These are phyloP conservation scores for Enteromius anoplus DNA, from an alignment of 2,797 vertebrate species.

Conservation along the genomic window DNA sequence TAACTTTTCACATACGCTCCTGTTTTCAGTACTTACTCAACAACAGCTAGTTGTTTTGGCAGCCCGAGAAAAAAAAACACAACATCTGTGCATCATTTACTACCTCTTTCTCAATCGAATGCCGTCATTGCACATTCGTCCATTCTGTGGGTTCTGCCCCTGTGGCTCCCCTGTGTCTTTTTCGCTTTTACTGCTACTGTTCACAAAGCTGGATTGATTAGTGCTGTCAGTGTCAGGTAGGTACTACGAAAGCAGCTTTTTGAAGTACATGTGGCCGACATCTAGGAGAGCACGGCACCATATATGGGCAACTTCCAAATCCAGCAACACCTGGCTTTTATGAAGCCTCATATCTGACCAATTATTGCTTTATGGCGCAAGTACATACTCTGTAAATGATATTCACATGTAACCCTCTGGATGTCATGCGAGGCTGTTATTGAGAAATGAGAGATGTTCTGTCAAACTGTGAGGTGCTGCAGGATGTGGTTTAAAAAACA, in stretches of 20 bases:
- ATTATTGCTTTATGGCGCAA: conserved; percentile 24
- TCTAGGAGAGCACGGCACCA: not conserved
- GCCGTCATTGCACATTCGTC: not conserved
- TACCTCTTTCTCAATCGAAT: conserved; percentile 15
- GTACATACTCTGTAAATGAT: conserved; percentile 29
- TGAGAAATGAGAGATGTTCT: conserved; percentile 18
- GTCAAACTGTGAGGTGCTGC: conserved; percentile 41
- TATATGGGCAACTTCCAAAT: conserved; percentile 3
- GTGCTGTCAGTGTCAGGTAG: conserved; percentile 7
- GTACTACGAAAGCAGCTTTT: conserved; percentile 29
- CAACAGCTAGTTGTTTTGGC: conserved; percentile 1
- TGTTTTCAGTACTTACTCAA: not conserved
- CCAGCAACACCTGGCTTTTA: conserved; percentile 40
- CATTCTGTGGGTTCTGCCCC: not conserved
- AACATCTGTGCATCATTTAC: conserved; percentile 38
- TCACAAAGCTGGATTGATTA: conserved; percentile 21
- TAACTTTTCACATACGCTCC: not conserved
- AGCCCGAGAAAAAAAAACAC: not conserved
- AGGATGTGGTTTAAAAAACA: conserved; percentile 38
- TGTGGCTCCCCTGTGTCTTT: conserved; percentile 21
- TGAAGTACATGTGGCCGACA: conserved; percentile 48
- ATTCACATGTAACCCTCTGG: conserved; percentile 37
- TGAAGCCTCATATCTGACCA: conserved; percentile 34
- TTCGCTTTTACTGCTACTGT: conserved; percentile 43
- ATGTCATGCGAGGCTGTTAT: conserved; percentile 25